Percentiles rank a stretch among this genome's conserved stretches.
These are phyloP conservation scores for Ophion ventricosus DNA, from an alignment of 2,888 invertebrate species.

Conservation along the genomic window DNA sequence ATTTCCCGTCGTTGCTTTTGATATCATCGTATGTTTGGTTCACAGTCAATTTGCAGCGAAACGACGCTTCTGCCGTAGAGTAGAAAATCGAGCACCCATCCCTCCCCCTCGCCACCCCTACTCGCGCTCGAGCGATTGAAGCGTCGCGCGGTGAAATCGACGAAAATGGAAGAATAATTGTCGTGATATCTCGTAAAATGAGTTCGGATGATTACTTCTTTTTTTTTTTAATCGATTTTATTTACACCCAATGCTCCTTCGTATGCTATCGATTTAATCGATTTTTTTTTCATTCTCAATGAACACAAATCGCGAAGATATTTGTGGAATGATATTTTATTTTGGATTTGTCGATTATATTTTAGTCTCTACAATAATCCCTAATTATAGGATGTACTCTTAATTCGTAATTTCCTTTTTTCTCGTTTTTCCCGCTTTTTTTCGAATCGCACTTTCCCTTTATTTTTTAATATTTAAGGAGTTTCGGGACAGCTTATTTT, in stretches of 20 bases:
- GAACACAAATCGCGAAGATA: too few relatives aligned
- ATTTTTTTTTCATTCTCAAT: background rate
- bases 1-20: slow-evolving; percentile 24
- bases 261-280: background rate
- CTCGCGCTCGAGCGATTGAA: background rate
- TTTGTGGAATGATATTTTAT: background rate
- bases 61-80: slow-evolving; percentile 16
- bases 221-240: background rate
- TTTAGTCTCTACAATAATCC: background rate
- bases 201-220: background rate
- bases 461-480: too few relatives aligned
- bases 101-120: background rate
- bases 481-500: too few relatives aligned
- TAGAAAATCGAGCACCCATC: background rate
- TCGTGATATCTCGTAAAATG: background rate
- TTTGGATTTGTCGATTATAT: background rate
- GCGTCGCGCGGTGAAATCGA: slow-evolving; percentile 1
- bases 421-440: too few relatives aligned
- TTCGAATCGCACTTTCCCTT: too few relatives aligned
- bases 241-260: background rate
- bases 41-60: slow-evolving; percentile 40
- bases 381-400: background rate
- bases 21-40: slow-evolving; percentile 13
- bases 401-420: background rate
- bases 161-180: slow-evolving; percentile 19